These are phyloP conservation scores for Galeopsomyia nigrocyanea DNA, from an alignment of 2,888 invertebrate genomes.

Conservation along the genomic window DNA sequence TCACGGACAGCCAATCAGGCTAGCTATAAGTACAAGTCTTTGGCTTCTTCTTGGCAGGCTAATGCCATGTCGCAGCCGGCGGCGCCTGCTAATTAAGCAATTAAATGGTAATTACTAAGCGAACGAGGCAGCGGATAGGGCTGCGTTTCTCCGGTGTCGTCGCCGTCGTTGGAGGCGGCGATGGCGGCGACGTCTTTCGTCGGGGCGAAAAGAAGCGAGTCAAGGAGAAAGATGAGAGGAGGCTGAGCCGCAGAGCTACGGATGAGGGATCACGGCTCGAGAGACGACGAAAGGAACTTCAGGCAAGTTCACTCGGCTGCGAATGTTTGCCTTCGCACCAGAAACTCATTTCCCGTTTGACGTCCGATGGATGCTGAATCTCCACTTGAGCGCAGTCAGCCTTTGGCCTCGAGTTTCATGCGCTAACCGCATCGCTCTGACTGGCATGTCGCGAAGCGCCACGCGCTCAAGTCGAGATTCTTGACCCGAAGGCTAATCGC, in stretches of 20 bases:
- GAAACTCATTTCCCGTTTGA: conserved; percentile 46
- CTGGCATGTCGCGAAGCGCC: conserved; percentile 1
- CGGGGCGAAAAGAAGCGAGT: not conserved
- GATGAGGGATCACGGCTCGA: conserved; percentile 4
- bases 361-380: conserved; percentile 34
- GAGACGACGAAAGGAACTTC: conserved; percentile 18
- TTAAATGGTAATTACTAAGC: conserved; percentile 52
- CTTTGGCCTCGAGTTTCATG: conserved; percentile 27
- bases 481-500: conserved; percentile 25
- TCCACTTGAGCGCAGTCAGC: conserved; percentile 18
- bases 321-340: conserved; percentile 35
- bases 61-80: conserved; percentile 45
- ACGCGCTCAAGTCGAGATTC: conserved; percentile 11
- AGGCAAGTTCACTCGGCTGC: conserved; percentile 34
- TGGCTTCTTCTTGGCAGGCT: conserved; percentile 40
- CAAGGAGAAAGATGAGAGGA: not conserved
- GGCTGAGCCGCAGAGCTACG: conserved; percentile 15
- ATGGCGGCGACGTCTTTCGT: not conserved
- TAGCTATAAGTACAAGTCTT: not conserved
- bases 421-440: not conserved
- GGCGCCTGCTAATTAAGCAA: conserved; percentile 54
- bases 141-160: not conserved
- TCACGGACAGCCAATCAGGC: conserved; percentile 6
- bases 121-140: not conserved
- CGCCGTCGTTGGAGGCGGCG: not conserved